Conservation (phyloP, 2,797 vertebrate genomes). For the Dendrocincla fuliginosa region DNA sequence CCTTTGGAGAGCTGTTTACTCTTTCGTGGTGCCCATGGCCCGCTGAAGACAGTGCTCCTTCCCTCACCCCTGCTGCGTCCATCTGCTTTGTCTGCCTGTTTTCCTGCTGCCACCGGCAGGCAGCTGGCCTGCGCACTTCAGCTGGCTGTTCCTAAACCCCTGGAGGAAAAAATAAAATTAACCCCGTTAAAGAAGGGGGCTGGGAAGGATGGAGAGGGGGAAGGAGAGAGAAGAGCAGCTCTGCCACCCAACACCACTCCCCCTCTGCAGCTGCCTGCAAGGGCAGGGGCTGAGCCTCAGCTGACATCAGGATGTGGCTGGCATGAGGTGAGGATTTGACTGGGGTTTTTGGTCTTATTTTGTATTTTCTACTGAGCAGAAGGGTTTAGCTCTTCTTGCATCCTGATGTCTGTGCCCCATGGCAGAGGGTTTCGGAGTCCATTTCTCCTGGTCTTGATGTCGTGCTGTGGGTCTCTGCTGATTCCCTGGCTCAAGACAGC, state of each 20-base stretch:
- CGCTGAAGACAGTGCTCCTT: slow-evolving; percentile 61
- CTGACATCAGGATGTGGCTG: neutral
- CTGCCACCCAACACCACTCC: neutral
- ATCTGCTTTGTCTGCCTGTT: slow-evolving; percentile 74
- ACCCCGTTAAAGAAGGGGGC: slow-evolving; percentile 37
- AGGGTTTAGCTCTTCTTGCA: neutral
- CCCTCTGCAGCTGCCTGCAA: neutral
- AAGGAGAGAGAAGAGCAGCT: neutral
- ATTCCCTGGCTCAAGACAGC: fast-evolving
- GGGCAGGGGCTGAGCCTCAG: neutral
- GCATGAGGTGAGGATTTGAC: neutral
- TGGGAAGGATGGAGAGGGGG: slow-evolving; percentile 21
- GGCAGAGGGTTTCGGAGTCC: neutral
- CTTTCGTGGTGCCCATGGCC: slow-evolving; percentile 63
- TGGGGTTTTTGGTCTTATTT: neutral
- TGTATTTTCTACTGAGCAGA: neutral
- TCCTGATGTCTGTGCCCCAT: neutral
- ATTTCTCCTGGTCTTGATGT: neutral
- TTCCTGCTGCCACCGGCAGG: slow-evolving; percentile 71
- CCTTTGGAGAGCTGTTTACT: slow-evolving; percentile 71
- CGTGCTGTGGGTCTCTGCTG: neutral
- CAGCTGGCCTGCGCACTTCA: slow-evolving; percentile 72
- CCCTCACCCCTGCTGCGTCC: slow-evolving; percentile 72
- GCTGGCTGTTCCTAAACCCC: slow-evolving; percentile 58
- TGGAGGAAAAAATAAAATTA: slow-evolving; percentile 66